Evolutionary conservation across 2,797 vertebrate species (phyloP), one percentile per base, ranked within the genome.

Genomic region (Heterohyrax brucei): DNA sequence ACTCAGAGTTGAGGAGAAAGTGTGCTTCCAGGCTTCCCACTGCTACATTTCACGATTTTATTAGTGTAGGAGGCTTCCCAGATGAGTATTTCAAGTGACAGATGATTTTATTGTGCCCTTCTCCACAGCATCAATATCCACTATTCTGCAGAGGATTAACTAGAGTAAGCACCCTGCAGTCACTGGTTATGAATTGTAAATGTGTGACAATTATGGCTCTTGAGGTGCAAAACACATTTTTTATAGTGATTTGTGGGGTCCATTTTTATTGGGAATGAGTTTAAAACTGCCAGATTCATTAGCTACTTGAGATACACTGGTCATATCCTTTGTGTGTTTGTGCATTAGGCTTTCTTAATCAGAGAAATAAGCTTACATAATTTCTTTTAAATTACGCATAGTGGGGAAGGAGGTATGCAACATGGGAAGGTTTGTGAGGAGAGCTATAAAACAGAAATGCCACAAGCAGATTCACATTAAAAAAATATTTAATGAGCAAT

Each of bases 141-240:
- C 21, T 80, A 78, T 53, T 94, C 93, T 94, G 9, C 1, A 90
- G 93, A 96, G 93, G 46, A 89, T 96, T 97, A 96, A 91, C 88
- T 95, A 50, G 73, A 96, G 61, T 73, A 66, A 91, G 87, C 61
- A 88, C 61, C 30, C 94, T 93, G 81, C 75, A 94, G 59, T 84
- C 70, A 90, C 66, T 92, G 79, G n/a, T 97, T 96, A 68, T 93
- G 92, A 97, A 94, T 96, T 96, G 95, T 95, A 96, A 97, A 97
- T 93, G 86, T 72, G 84, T 96, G 79, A 97, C 95, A 96, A 96
- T 92, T 91, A 95, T 61, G 70, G 84, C 64, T 91, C 91, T 95
- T 72, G 91, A 85, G 66, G 53, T 97, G 76, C 24, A 94, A 95
- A 93, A 82, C 56, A 30, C n/a, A 81, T 46, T 39, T 78, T 87